Base-by-base conservation (phyloP, 2,888 invertebrate species). In the Callinectes sapidus region DNA sequence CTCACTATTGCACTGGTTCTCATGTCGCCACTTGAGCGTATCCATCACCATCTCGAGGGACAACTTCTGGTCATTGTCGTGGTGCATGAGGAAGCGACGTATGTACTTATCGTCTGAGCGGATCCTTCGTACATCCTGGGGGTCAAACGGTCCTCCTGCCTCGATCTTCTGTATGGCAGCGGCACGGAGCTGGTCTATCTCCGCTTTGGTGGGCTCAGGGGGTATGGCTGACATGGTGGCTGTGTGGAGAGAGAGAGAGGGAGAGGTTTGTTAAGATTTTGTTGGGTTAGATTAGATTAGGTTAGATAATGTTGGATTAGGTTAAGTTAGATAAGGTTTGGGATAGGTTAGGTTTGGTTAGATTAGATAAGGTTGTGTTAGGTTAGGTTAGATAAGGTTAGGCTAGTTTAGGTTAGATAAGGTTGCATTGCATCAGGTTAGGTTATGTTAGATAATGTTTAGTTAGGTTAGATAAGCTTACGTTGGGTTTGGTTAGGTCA, bases 1-100 rank as follows among this genome's bases (percentile, higher is more conserved):
- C 87, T 87, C 77, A 92, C 92, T 16, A 88, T 92, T 90, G 39
- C 90, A 90, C 42, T 92, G 87, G 95, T 97, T 97, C 66, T 97
- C 97, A 95, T 97, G 97, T 92, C 99, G 96, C 98, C 98, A 99
- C 94, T 97, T 96, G 95, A 98, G 96, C 1, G 97, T 97, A 10
- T 97, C 97, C 97, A 97, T 98, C 1, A 98, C 96, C 97, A 98
- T 98, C 89, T 97, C 97, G 0, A 97, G 96, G 0, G 98, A 97
- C 87, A 96, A 96, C 94, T 97, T 97, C 90, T 97, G 96, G 95
- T 98, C 97, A 90, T 97, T 96, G 88, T 98, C 97, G 94, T 97
- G 96, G 95, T 98, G 98, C 94, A 97, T 96, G 14, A 98, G 95
- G 95, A 98, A 94, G 18, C 94, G 90, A n/a, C 94, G 55, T 16